A percentile compares a stretch with the other conserved stretches of the same genome.
These are phyloP conservation scores for Sebastes diploproa DNA, from an alignment of 2,797 vertebrate genomes.

Conservation along the genomic window DNA sequence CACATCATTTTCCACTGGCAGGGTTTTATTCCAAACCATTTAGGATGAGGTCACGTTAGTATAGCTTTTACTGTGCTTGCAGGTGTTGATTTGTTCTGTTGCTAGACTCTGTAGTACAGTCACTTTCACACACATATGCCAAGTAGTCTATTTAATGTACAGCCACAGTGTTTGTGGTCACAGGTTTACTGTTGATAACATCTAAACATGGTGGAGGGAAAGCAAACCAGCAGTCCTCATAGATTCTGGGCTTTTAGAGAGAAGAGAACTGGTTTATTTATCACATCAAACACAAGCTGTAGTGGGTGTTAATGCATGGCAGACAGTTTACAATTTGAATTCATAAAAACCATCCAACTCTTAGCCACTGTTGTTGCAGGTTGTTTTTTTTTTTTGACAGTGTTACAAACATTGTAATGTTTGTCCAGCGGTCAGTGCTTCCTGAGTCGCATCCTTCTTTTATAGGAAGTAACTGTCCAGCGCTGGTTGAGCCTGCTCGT, in stretches of 20 bases:
- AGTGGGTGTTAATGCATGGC: conserved; percentile 35
- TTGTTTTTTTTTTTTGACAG: not conserved
- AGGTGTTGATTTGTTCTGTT: conserved; percentile 19
- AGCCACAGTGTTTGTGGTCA: conserved; percentile 14
- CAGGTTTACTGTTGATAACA: conserved; percentile 27
- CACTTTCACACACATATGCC: conserved; percentile 19
- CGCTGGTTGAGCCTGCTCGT: conserved; percentile 44
- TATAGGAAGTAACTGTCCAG: conserved; percentile 14
- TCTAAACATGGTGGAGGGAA: not conserved
- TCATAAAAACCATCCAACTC: not conserved
- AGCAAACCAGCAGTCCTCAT: not conserved
- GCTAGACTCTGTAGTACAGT: conserved; percentile 2
- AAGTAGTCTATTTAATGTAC: conserved; percentile 1
- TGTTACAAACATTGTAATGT: conserved; percentile 1
- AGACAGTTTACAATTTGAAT: conserved; percentile 36
- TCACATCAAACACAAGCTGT: conserved; percentile 21
- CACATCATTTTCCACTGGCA: conserved; percentile 38
- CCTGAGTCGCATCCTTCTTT: conserved; percentile 36
- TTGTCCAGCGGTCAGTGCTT: conserved; percentile 32
- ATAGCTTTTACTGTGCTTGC: conserved; percentile 14
- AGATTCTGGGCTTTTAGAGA: not conserved
- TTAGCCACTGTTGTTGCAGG: conserved; percentile 3
- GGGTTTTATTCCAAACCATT: conserved; percentile 27
- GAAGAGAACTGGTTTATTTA: conserved; percentile 16
- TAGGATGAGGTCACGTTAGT: conserved; percentile 16